A percentile compares a stretch with the other conserved stretches of the same genome.
These are phyloP conservation scores for Acanthosepion pharaonis DNA, from an alignment of 2,888 invertebrate species.

Conservation along the genomic window DNA sequence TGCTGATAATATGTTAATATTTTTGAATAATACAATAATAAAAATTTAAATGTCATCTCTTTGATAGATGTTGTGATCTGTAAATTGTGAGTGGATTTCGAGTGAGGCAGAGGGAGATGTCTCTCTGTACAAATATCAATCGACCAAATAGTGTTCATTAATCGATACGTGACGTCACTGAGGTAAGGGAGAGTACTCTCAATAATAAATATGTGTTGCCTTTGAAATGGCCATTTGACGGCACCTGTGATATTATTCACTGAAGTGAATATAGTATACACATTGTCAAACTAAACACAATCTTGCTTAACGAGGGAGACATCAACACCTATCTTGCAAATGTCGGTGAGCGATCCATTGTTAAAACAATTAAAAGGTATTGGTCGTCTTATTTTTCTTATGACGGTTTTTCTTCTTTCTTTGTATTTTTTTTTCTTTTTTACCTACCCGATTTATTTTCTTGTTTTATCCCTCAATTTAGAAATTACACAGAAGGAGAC, in stretches of 20 bases:
- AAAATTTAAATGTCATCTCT: no score
- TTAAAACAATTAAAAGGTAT: constrained; percentile 78
- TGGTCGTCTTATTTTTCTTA: neutral
- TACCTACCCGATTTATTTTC: neutral
- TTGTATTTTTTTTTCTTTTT: neutral
- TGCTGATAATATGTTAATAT: no score
- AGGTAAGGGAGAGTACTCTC: neutral
- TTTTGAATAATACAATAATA: no score
- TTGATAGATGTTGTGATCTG: no score
- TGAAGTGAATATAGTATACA: neutral
- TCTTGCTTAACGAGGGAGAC: neutral
- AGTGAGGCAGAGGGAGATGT: no score
- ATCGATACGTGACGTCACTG: neutral
- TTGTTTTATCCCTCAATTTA: no score
- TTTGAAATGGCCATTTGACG: neutral
- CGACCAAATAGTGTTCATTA: neutral
- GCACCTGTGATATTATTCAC: neutral
- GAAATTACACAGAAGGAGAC: no score
- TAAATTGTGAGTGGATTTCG: no score
- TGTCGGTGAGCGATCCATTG: constrained; percentile 80
- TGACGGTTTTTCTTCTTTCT: neutral
- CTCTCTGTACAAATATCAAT: no score
- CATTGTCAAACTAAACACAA: neutral
- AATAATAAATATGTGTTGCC: neutral
- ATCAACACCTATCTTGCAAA: constrained; percentile 58